A percentile compares a stretch with the other conserved stretches of the same genome.
These are phyloP conservation scores for Corythornis cristatus DNA, from an alignment of 2,113 vertebrate species.

Conservation along the genomic window DNA sequence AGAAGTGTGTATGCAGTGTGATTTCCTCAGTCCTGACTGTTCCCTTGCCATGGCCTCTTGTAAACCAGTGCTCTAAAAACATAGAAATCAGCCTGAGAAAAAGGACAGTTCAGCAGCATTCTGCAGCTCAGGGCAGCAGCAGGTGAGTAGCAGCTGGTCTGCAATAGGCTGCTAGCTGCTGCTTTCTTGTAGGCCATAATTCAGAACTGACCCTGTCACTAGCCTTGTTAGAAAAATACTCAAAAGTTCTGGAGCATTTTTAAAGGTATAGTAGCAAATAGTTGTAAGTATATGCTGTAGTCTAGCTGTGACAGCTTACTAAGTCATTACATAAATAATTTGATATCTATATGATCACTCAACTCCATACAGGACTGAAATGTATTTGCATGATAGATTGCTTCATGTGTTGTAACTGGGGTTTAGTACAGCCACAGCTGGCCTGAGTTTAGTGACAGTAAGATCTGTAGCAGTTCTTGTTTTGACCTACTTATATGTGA, in stretches of 20 bases:
- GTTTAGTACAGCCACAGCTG: not conserved
- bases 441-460: not conserved
- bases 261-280: not conserved
- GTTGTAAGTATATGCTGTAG: not conserved
- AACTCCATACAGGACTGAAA: not conserved
- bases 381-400: not conserved
- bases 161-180: not conserved
- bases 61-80: not conserved
- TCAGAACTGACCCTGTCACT: not conserved
- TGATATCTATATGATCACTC: not conserved
- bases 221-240: not conserved
- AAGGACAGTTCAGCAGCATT: not conserved
- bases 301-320: not conserved
- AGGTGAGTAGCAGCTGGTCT: not conserved
- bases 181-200: not conserved
- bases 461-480: not conserved
- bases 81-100: not conserved
- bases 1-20: not conserved
- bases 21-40: not conserved
- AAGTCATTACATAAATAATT: not conserved
- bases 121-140: rapidly evolving
- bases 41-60: not conserved
- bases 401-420: not conserved
- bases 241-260: not conserved
- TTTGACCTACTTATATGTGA: not conserved